Evolutionary conservation across 2,888 invertebrate species (phyloP).

Genomic region (Saturnia pavonia): DNA sequence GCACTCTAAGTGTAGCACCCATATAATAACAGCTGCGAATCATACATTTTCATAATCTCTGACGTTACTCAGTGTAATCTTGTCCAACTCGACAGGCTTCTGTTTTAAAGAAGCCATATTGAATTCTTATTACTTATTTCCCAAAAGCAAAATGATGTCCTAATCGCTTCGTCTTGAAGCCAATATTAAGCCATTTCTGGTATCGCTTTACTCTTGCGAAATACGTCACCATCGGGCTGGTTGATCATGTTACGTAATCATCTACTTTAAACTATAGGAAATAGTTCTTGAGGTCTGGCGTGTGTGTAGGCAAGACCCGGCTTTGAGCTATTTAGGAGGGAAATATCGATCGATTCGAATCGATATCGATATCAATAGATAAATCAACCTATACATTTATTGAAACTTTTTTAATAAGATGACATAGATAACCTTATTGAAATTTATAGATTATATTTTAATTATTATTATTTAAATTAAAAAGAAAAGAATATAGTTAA

Average conservation of each 20-base stretch:
- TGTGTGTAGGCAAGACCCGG: constrained; percentile 55
- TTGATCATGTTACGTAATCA: constrained; percentile 10
- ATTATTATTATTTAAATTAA: too few relatives aligned
- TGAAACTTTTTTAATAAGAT: neutral
- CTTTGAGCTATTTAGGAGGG: constrained; percentile 35
- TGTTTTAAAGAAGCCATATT: neutral
- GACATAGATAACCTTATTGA: neutral
- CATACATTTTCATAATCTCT: neutral
- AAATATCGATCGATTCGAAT: constrained; percentile 21
- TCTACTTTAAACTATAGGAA: constrained; percentile 39
- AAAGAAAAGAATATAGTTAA: neutral
- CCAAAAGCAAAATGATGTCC: too few relatives aligned
- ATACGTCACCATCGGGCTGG: neutral
- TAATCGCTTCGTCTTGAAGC: too few relatives aligned
- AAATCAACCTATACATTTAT: neutral
- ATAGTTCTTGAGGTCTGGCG: constrained; percentile 43
- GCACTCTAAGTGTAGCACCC: neutral
- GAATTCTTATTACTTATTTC: neutral
- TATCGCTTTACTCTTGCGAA: too few relatives aligned
- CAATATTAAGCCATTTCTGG: too few relatives aligned
- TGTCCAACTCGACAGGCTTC: neutral
- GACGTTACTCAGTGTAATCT: constrained; percentile 7
- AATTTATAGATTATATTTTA: neutral
- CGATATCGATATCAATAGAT: neutral
- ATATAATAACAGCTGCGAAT: neutral